Evolutionary conservation across 1,140 invertebrate genomes (phyloP), one percentile per base, ranked within the genome.

Genomic region (Lordiphosa stackelbergi): DNA sequence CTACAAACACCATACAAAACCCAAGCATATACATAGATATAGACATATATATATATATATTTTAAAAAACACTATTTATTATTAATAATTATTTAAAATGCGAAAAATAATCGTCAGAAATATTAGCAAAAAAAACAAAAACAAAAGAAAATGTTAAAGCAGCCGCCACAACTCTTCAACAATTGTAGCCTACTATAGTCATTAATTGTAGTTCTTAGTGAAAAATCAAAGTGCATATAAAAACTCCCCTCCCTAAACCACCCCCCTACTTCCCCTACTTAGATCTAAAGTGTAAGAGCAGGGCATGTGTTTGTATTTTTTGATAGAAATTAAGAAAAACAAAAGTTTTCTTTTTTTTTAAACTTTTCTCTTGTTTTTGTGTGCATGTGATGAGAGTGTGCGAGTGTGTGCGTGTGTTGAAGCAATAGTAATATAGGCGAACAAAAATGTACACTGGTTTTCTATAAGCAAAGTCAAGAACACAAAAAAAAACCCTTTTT

Each of bases 141-240:
- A 34, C 12, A 46, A 46, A 54, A 59, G 55, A 69, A 61, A 45
- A 43, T 66, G 65, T 69, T 56, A 54, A 69, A 56, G 24, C 40
- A 59, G 10, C 6, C 31, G 13, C 13, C 7, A 40, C 40, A 53
- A 47, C 42, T 51, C 62, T 77, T 73, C 70, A 83, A 71, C 53
- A 83, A 81, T 72, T 81, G 72, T 83, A 81, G 77, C 77, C 61
- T 64, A 63, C 61, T 64, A 63, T 81, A 83, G 77, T 83, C 77
- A 81, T 81, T 79, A 79, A 79, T 81, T 81, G 69, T 83, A 83
- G 77, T 77, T 83, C 68, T 83, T 81, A 81, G 77, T 64, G 56
- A 79, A 79, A 81, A 83, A 81, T 69, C 68, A 75, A 81, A 83
- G 75, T 81, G 75, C 75, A 83, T 81, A 81, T 81, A 83, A 59